Evolutionary conservation across 2,888 invertebrate genomes (phyloP), one percentile per base, ranked within the genome.

Genomic region (Drosophila siamana): DNA sequence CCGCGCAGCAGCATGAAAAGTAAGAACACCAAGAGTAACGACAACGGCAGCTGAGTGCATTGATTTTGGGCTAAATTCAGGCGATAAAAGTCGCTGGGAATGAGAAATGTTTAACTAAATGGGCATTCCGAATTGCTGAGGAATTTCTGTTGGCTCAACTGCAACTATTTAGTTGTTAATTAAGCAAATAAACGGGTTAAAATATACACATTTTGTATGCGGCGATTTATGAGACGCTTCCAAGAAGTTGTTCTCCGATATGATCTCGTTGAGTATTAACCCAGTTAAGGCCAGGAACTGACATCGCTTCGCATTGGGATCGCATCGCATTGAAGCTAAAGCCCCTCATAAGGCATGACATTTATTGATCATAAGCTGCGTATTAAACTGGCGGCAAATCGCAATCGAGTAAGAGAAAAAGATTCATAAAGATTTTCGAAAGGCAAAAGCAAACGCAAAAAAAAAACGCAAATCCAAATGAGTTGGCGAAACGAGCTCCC

Each of bases 281-380:
- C 85, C 81, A 88, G 81, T 76, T 55, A 43, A 33, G 30, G 46
- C 43, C 47, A 50, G 47, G 30, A 44, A 28, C 48, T 70, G 65
- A 67, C 70, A 38, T 38, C 36, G 36, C 36, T 69, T 16, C 52
- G 38, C 70, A 30, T 3, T 11, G 30, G 11, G 11, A 19, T 19
- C 19, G 19, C 19, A 76, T 24, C 50, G 38, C 24, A 52, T 15
- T 52, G 30, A 70, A 55, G 57, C 52, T 52, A 55, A 73, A 69
- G 67, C 69, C 69, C 52, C 78, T 69, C 86, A 84, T 86, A 84
- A 76, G 69, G 68, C 62, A 52, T 86, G 85, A 88, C 88, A 84
- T 86, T 86, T 88, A 86, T 86, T 88, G 85, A 86, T 81, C 85
- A 84, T 86, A 86, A 88, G 85, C 85, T 86, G 81, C 69, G 77